phyloP scores from a whole-genome alignment of 2,888 invertebrate species.

The Volucella bombylans region DNA sequence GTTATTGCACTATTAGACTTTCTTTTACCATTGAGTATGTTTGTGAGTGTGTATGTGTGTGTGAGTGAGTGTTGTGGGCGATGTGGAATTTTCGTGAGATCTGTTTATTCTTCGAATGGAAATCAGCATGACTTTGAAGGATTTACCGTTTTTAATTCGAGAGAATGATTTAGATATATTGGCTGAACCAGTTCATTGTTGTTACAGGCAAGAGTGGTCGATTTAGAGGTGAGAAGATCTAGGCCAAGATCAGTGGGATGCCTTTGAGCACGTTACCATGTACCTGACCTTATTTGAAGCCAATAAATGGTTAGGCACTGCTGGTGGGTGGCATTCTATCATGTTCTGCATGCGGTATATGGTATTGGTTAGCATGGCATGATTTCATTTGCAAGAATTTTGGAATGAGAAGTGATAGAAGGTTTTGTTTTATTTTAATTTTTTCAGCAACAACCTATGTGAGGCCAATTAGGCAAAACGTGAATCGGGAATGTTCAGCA shows the following conservation, averaged over 20 bases:
- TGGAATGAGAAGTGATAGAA: too few relatives aligned
- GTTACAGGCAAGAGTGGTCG: background rate
- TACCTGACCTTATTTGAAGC: background rate
- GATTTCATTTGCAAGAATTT: too few relatives aligned
- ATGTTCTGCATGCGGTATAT: background rate
- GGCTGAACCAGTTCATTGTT: conserved; percentile 23
- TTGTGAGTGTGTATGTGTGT: background rate
- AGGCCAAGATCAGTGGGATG: conserved; percentile 41
- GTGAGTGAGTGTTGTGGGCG: conserved; percentile 4
- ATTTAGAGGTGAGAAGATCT: conserved; percentile 3
- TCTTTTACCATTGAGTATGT: conserved; percentile 28
- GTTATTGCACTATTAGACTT: conserved; percentile 46
- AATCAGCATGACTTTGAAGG: conserved; percentile 58
- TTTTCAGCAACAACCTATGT: too few relatives aligned
- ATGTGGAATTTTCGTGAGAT: conserved; percentile 56
- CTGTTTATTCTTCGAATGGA: conserved; percentile 43
- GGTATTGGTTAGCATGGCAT: too few relatives aligned
- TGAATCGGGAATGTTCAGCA: too few relatives aligned
- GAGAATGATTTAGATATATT: conserved; percentile 6
- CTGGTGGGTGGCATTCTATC: conserved; percentile 1
- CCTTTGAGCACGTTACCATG: background rate
- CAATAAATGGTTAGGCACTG: background rate
- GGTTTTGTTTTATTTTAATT: too few relatives aligned
- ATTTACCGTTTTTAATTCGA: conserved; percentile 61
- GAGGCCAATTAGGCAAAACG: too few relatives aligned